Conservation (phyloP, 2,797 vertebrate species). For the Buceros bicornis region DNA sequence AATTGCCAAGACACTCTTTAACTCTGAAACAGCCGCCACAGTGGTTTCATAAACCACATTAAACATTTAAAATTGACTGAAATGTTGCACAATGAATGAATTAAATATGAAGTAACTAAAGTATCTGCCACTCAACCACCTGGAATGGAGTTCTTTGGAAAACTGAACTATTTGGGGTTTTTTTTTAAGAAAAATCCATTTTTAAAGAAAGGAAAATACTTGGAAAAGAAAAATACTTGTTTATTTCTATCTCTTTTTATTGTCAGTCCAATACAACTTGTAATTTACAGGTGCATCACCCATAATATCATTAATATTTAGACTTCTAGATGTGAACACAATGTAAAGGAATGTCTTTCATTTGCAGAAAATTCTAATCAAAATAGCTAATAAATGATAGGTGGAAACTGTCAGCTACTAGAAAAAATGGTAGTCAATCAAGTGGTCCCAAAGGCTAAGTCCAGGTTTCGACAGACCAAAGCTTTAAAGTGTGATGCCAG, state of each 20-base stretch:
- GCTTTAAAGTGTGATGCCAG: neutral
- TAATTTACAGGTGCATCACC: neutral
- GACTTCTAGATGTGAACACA: neutral
- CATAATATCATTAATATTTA: neutral
- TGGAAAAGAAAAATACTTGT: neutral
- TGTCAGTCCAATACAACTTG: neutral
- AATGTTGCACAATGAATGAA: neutral
- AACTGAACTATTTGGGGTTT: neutral
- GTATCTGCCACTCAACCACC: neutral
- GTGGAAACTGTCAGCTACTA: neutral
- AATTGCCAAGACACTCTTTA: neutral
- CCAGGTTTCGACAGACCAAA: neutral
- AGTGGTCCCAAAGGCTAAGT: neutral
- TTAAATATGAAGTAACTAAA: neutral
- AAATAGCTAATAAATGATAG: neutral
- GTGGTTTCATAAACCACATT: neutral
- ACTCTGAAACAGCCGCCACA: neutral
- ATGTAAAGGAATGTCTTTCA: neutral
- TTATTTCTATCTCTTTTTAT: neutral
- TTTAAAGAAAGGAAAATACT: neutral
- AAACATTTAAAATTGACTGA: neutral
- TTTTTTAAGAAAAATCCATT: neutral
- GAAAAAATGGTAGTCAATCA: rapidly evolving
- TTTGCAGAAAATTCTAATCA: neutral
- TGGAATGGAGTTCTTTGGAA: neutral